Evolutionary conservation across 2,797 vertebrate species (phyloP), one percentile per base, ranked within the genome.

Genomic region (Lepilemur ruficaudatus): DNA sequence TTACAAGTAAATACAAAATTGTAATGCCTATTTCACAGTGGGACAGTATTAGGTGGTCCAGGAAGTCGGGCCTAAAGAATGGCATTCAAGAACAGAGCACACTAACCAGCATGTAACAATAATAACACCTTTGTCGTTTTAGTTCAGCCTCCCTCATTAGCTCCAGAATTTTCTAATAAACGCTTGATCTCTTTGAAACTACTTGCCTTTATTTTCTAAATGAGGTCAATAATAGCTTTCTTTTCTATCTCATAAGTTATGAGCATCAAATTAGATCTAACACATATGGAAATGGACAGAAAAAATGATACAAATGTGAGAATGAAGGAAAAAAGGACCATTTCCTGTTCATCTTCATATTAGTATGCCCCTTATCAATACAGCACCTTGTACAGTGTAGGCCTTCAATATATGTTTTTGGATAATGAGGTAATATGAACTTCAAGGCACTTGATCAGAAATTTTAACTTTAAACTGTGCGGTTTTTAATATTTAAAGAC

Each of bases 1-100:
- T 95, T 95, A 96, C 93, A 96, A 92, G 91, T 69, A 97, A 96
- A 97, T 96, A 97, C 82, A 81, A 96, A 97, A 89, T 63, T 72
- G 50, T 38, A 78, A 73, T 84, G 70, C 65, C 65, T 83, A 2
- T 80, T 89, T 97, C 95, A 94, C 86, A 97, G 89, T 85, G 48
- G 86, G 75, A 91, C 75, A 52, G 28, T 93, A 61, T 84, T 41
- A 52, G 50, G n/a, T 61, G 43, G 65, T 73, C 93, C 52, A 89
- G 82, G 78, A 95, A 94, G 76, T 90, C 57, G 78, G 52, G 52
- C 65, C 28, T 70, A 61, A 85, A 89, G 73, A 89, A 91, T 93
- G 86, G 48, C 63, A 93, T 41, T 82, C 28, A 89, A 35, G 35
- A 97, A 65, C 4, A 87, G 30, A 48, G 50, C 50, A 55, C 11